These are phyloP conservation scores for Potamilus streckersoni DNA, from an alignment of 1,140 invertebrate species.

Conservation along the genomic window DNA sequence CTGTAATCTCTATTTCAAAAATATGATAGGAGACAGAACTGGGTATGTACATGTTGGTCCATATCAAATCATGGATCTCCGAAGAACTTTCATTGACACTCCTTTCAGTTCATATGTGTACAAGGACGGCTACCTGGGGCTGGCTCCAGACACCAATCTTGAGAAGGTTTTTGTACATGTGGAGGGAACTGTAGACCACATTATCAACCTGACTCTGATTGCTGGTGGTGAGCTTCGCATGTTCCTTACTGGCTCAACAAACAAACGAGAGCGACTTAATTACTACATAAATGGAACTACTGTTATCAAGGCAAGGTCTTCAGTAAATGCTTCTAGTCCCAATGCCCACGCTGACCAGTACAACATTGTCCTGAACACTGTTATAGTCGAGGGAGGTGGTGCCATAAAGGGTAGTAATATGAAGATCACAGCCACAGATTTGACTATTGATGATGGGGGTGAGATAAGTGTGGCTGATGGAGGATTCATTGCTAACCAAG, in stretches of 20 bases:
- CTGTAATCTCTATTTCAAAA: slow-evolving; percentile 43
- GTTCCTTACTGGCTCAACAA: slow-evolving; percentile 51
- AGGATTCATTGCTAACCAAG: slow-evolving; percentile 40
- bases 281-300: slow-evolving; percentile 50
- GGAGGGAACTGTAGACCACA: slow-evolving; percentile 50
- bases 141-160: slow-evolving; percentile 52
- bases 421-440: slow-evolving; percentile 41
- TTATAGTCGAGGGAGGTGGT: slow-evolving; percentile 54
- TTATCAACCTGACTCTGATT: slow-evolving; percentile 53
- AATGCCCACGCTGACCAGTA: slow-evolving; percentile 47
- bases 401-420: slow-evolving; percentile 46
- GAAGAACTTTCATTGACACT: slow-evolving; percentile 44
- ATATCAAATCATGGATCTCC: slow-evolving; percentile 49
- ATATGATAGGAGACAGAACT: slow-evolving; percentile 57
- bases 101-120: slow-evolving; percentile 58
- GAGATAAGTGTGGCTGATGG: slow-evolving; percentile 54
- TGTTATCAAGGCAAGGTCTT: slow-evolving; percentile 48
- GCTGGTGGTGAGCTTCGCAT: slow-evolving; percentile 44
- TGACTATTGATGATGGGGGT: slow-evolving; percentile 55
- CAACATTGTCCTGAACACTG: slow-evolving; percentile 38
- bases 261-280: slow-evolving; percentile 33
- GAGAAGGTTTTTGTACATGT: slow-evolving; percentile 50
- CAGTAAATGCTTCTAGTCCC: slow-evolving; percentile 50
- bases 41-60: slow-evolving; percentile 52
- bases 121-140: slow-evolving; percentile 48